Evolutionary conservation across 2,113 vertebrate species (phyloP).

Genomic region (Canis aureus): DNA sequence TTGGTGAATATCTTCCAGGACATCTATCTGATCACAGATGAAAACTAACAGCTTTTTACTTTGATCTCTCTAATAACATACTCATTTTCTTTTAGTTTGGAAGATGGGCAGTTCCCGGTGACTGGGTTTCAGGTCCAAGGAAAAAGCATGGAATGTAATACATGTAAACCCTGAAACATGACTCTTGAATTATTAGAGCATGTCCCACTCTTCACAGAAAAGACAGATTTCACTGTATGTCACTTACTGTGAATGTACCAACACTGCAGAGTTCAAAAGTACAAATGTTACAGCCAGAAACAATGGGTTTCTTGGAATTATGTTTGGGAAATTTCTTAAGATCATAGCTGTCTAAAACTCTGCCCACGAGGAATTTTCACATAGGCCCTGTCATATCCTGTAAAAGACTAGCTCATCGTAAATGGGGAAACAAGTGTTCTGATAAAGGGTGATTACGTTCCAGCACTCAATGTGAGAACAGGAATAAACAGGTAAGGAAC

Average conservation of each 20-base stretch:
- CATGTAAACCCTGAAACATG: background rate
- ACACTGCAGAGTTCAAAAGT: constrained; percentile 55
- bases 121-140: background rate
- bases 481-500: constrained; percentile 17
- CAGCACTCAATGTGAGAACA: background rate
- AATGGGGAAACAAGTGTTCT: background rate
- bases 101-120: background rate
- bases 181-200: background rate
- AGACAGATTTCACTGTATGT: background rate
- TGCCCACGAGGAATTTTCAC: constrained; percentile 41
- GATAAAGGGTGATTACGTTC: constrained; percentile 47
- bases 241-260: constrained; percentile 1
- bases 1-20: background rate
- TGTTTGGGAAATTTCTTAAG: constrained; percentile 65
- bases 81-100: background rate
- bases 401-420: constrained; percentile 14
- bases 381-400: background rate
- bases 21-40: background rate
- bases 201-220: constrained; percentile 16
- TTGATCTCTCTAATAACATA: background rate
- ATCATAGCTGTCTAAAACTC: constrained; percentile 46
- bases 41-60: background rate
- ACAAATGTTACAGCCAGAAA: constrained; percentile 39
- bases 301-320: background rate
- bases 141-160: background rate